Conservation (phyloP, 2,888 invertebrate genomes). For the Rhingia rostrata region DNA sequence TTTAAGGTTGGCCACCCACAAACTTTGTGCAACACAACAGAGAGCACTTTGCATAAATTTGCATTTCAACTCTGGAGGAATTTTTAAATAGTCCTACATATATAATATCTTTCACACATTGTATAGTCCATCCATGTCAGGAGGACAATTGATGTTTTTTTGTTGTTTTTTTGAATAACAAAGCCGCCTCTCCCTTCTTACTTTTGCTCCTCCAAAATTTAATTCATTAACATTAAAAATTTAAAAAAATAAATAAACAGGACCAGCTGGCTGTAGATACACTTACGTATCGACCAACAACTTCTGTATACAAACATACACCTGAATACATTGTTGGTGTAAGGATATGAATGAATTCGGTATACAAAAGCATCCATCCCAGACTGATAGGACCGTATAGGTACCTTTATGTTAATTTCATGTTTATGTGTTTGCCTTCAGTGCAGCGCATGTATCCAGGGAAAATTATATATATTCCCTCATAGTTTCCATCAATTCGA, state of each 20-base stretch:
- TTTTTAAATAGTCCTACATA: too few species aligned
- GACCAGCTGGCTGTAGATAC: neutral
- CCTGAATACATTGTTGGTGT: neutral
- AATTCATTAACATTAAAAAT: slow-evolving; percentile 38
- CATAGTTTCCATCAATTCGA: slow-evolving; percentile 6
- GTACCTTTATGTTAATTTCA: slow-evolving; percentile 34
- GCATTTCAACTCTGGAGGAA: too few species aligned
- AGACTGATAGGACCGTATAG: neutral
- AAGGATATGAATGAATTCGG: neutral
- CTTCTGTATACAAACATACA: too few species aligned
- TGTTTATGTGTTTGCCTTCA: slow-evolving; percentile 1
- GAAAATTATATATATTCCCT: neutral
- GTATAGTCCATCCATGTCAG: too few species aligned
- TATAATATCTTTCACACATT: too few species aligned
- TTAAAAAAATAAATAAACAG: slow-evolving; percentile 20
- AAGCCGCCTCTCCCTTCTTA: neutral
- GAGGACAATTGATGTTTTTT: neutral
- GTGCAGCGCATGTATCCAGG: neutral
- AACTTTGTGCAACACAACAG: too few species aligned
- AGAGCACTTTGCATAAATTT: too few species aligned
- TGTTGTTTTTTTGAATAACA: neutral
- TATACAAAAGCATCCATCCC: neutral
- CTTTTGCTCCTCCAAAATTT: neutral
- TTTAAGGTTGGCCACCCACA: too few species aligned
- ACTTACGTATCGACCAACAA: neutral